Evolutionary conservation across 2,888 invertebrate species (phyloP).

Genomic region (Gasteruption jaculator): DNA sequence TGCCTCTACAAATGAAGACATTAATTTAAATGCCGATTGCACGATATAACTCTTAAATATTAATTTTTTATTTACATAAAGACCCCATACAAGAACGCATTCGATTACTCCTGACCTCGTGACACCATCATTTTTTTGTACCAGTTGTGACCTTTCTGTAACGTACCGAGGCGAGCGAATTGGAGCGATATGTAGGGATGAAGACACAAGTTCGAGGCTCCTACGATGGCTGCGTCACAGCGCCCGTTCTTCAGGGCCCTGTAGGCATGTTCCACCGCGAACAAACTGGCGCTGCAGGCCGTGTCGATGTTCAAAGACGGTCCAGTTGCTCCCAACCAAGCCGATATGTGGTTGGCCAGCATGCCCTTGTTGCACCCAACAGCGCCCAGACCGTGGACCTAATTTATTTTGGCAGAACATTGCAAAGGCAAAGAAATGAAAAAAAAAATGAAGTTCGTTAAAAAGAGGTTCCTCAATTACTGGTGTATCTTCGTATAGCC

Average conservation of each 20-base stretch:
- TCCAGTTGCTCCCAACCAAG: constrained; percentile 47
- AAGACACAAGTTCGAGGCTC: constrained; percentile 55
- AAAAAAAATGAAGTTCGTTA: too few relatives aligned
- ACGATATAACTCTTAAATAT: too few relatives aligned
- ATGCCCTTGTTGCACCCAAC: neutral
- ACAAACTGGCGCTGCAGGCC: constrained; percentile 23
- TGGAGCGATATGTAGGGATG: constrained; percentile 73
- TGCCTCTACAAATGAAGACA: neutral
- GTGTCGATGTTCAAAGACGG: constrained; percentile 23
- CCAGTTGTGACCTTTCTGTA: too few relatives aligned
- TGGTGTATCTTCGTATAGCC: constrained; percentile 74
- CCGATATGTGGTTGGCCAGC: constrained; percentile 47
- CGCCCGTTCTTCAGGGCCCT: constrained; percentile 18
- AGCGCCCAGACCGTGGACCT: too few relatives aligned
- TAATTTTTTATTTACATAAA: too few relatives aligned
- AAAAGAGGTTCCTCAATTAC: too few relatives aligned
- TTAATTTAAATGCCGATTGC: neutral
- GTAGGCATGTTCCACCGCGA: constrained; percentile 24
- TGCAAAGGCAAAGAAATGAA: too few relatives aligned
- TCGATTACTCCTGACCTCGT: too few relatives aligned
- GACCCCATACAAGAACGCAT: too few relatives aligned
- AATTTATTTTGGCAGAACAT: too few relatives aligned
- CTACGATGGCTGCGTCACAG: constrained; percentile 53
- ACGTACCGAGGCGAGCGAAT: constrained; percentile 68
- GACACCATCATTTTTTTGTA: too few relatives aligned